These are phyloP conservation scores for Perdita meconis DNA, from an alignment of 2,888 invertebrate species.

Conservation along the genomic window DNA sequence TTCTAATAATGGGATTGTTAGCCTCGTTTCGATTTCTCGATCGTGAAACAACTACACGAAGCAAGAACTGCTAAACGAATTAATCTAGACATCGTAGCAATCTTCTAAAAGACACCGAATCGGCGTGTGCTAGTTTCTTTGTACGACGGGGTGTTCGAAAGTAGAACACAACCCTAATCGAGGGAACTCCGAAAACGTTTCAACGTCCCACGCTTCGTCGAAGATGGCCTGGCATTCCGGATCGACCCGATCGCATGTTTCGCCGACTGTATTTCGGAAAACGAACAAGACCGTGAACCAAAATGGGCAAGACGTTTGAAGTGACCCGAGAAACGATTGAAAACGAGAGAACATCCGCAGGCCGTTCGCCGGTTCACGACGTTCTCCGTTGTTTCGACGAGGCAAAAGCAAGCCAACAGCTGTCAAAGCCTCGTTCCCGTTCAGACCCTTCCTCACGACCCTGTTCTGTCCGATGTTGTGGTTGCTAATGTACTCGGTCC, in stretches of 20 bases:
- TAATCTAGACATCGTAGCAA: no score
- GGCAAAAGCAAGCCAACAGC: conserved; percentile 73
- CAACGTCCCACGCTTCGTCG: conserved; percentile 35
- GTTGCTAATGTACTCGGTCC: conserved; percentile 77
- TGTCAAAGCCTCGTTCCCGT: conserved; percentile 74
- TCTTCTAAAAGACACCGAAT: no score
- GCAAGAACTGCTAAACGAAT: no score
- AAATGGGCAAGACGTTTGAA: conserved; percentile 71
- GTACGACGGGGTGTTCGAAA: neutral
- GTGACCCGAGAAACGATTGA: conserved; percentile 68
- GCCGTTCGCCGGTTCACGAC: conserved; percentile 42
- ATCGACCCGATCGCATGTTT: conserved; percentile 23
- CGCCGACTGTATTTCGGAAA: conserved; percentile 41
- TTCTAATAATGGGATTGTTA: conserved; percentile 41
- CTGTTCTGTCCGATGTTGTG: conserved; percentile 71
- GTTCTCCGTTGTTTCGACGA: conserved; percentile 56
- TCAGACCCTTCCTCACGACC: conserved; percentile 60
- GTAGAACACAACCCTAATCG: conserved; percentile 15
- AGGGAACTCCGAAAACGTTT: conserved; percentile 18
- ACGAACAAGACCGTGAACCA: conserved; percentile 55
- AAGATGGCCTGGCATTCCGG: neutral
- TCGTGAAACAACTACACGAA: no score
- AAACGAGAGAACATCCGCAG: conserved; percentile 57
- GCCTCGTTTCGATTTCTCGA: conserved; percentile 8
- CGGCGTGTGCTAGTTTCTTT: no score